A percentile compares a stretch with the other conserved stretches of the same genome.
Evolutionary conservation across 1,140 invertebrate species (phyloP).

Genomic region (Aphaenogaster ashmeadi): DNA sequence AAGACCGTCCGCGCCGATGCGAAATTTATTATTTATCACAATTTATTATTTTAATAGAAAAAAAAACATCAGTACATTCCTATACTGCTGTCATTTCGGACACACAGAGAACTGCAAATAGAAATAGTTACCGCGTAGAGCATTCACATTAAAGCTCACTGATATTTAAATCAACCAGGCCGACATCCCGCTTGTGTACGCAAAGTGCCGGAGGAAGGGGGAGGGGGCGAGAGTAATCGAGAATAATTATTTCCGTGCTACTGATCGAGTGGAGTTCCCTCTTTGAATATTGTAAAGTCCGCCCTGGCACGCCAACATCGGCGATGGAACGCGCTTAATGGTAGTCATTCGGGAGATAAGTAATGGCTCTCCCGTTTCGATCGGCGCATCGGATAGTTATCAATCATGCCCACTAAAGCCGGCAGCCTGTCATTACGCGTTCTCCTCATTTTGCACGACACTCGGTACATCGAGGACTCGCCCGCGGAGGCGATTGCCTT

Average conservation of each 20-base stretch:
- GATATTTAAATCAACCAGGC: slow-evolving; percentile 52
- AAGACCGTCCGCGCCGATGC: background rate
- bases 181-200: slow-evolving; percentile 31
- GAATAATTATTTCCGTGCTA: slow-evolving; percentile 73
- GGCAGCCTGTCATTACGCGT: slow-evolving; percentile 81
- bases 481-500: slow-evolving; percentile 59
- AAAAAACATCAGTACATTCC: background rate
- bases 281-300: slow-evolving; percentile 63
- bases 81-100: background rate
- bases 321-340: slow-evolving; percentile 77
- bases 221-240: slow-evolving; percentile 55
- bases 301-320: slow-evolving; percentile 39
- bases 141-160: slow-evolving; percentile 47
- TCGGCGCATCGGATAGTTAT: slow-evolving; percentile 83
- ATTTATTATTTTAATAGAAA: slow-evolving; percentile 9
- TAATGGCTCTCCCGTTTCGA: slow-evolving; percentile 84
- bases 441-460: slow-evolving; percentile 76
- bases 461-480: slow-evolving; percentile 45
- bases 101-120: slow-evolving; percentile 1
- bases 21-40: background rate
- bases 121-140: slow-evolving; percentile 26
- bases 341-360: slow-evolving; percentile 82
- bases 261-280: slow-evolving; percentile 66
- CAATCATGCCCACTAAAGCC: slow-evolving; percentile 75
- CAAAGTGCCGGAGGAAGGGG: background rate